These are phyloP conservation scores for Anas platyrhynchos DNA, from an alignment of 2,113 vertebrate genomes.

Conservation along the genomic window DNA sequence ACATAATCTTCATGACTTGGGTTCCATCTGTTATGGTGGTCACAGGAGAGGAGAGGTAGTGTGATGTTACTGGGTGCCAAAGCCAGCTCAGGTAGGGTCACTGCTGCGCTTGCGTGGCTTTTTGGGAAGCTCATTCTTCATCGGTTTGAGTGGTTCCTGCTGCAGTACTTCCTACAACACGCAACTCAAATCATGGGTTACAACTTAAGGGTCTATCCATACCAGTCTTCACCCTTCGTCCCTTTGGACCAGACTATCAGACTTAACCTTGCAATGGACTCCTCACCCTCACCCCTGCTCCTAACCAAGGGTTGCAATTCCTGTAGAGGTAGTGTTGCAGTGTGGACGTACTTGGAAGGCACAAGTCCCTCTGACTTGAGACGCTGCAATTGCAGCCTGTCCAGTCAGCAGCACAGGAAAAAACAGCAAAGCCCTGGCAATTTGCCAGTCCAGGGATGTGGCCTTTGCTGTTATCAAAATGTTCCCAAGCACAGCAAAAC, in stretches of 20 bases:
- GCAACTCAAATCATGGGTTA: fast-evolving
- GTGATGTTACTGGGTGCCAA: background rate
- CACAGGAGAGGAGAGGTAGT: background rate
- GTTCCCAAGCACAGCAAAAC: background rate
- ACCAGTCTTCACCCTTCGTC: fast-evolving
- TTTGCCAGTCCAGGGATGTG: background rate
- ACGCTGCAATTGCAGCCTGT: background rate
- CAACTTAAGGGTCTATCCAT: background rate
- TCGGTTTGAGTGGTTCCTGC: background rate
- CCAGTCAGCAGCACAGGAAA: background rate
- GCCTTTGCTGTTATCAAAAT: background rate
- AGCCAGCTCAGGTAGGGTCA: background rate
- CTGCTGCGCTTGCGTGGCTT: too few species aligned
- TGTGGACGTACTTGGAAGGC: background rate
- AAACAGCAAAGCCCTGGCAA: background rate
- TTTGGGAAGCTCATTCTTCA: background rate
- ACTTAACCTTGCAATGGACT: background rate
- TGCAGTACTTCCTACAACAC: fast-evolving
- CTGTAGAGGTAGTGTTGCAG: background rate
- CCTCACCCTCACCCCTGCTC: background rate
- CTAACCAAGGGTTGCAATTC: background rate
- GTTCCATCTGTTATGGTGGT: background rate
- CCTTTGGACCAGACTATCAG: fast-evolving
- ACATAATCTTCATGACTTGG: background rate
- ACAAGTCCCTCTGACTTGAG: background rate